These are phyloP conservation scores for Pogonognathellus flavescens DNA, from an alignment of 1,140 invertebrate species.

Conservation along the genomic window DNA sequence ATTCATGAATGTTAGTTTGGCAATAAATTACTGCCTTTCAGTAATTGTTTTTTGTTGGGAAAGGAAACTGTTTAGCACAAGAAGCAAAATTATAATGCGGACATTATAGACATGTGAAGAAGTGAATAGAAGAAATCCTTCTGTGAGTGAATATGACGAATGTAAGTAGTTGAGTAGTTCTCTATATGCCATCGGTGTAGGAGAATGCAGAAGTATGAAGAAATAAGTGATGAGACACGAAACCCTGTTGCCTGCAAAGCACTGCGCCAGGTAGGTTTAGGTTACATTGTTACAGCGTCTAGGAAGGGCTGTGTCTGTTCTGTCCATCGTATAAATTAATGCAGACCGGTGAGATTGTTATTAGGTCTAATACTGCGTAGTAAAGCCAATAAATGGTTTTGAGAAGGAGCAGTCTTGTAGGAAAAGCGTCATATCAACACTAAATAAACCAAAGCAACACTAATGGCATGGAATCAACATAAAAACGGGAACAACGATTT, in stretches of 20 bases:
- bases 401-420: background rate
- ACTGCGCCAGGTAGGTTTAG: background rate
- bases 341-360: no score
- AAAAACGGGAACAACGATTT: background rate
- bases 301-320: no score
- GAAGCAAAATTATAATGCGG: background rate
- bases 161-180: no score
- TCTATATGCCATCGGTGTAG: no score
- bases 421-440: background rate
- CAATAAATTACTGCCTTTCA: conserved; percentile 5
- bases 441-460: conserved; percentile 5
- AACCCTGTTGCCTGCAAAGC: conserved; percentile 19
- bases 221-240: conserved; percentile 23
- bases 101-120: background rate
- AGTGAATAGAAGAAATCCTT: background rate
- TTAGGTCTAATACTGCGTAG: no score
- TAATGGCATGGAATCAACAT: conserved; percentile 17
- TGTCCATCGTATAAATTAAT: no score
- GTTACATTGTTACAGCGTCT: no score
- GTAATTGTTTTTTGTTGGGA: background rate
- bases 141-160: no score
- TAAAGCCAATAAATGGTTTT: no score
- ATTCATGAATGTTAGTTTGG: conserved; percentile 3
- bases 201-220: background rate
- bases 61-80: background rate